Evolutionary conservation across 92 coral and sea anemone genomes (phyloP).

Genomic region (Palythoa heliodiscus): DNA sequence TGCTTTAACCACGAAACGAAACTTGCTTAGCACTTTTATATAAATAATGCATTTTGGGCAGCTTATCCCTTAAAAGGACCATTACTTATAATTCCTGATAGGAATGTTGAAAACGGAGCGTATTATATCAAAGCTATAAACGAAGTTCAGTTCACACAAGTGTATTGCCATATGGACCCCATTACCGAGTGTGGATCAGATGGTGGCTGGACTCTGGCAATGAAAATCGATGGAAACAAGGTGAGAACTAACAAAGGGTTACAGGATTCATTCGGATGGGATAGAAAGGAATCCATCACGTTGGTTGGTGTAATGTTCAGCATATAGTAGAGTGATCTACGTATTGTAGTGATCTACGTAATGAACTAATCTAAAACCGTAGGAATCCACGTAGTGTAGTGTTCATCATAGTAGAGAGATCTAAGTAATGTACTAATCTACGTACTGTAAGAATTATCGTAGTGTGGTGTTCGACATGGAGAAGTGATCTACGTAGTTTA

Average conservation of each 20-base stretch:
- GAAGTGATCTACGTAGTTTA: no score
- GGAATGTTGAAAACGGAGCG: slow-evolving; percentile 33
- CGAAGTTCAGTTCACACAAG: slow-evolving; percentile 4
- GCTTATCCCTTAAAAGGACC: no score
- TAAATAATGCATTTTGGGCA: no score
- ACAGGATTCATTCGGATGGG: not conserved
- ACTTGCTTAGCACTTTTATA: no score
- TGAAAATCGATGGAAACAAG: slow-evolving; percentile 77
- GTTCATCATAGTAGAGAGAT: no score
- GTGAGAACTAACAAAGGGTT: slow-evolving; percentile 15
- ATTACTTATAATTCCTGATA: not conserved
- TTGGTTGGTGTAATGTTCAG: not conserved
- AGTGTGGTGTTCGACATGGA: no score
- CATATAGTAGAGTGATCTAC: not conserved
- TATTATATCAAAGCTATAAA: slow-evolving; percentile 42
- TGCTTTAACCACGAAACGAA: no score
- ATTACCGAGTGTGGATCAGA: slow-evolving; percentile 70
- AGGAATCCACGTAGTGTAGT: no score
- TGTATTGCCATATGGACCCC: slow-evolving; percentile 80
- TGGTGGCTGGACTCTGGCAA: slow-evolving; percentile 88
- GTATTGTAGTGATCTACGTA: no score
- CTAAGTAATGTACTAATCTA: no score
- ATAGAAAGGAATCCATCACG: not conserved
- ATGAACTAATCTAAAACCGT: no score
- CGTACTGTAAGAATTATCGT: no score